phyloP scores from a whole-genome alignment of 2,888 invertebrate genomes.

The Stenchaetothrips biformis region DNA sequence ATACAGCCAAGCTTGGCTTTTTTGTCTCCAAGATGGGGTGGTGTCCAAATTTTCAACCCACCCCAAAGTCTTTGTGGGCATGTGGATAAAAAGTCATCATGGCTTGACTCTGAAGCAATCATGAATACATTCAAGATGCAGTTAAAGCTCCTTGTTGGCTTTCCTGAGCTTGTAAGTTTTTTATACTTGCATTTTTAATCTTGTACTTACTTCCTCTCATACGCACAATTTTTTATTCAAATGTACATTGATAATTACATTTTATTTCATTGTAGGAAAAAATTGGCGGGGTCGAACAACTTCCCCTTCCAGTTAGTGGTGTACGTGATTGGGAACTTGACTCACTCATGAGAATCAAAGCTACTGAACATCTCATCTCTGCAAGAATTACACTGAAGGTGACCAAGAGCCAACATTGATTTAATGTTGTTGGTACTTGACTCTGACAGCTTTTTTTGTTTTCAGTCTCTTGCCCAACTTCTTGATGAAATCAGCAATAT shows the following conservation, averaged over 20 bases:
- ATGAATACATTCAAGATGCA: slow-evolving; percentile 76
- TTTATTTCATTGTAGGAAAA: slow-evolving; percentile 26
- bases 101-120: slow-evolving; percentile 57
- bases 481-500: slow-evolving; percentile 88
- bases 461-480: slow-evolving; percentile 51
- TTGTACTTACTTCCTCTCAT: slow-evolving; percentile 40
- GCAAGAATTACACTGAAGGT: slow-evolving; percentile 64
- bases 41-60: slow-evolving; percentile 72
- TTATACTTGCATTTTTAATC: background rate
- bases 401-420: slow-evolving; percentile 13
- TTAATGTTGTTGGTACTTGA: slow-evolving; percentile 5
- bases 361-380: slow-evolving; percentile 66
- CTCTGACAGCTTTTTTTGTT: slow-evolving; percentile 28
- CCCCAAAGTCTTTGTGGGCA: slow-evolving; percentile 46
- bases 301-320: slow-evolving; percentile 26
- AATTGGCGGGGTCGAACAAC: slow-evolving; percentile 29
- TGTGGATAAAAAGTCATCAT: slow-evolving; percentile 42
- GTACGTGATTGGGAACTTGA: slow-evolving; percentile 63
- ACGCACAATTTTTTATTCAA: background rate
- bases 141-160: slow-evolving; percentile 67
- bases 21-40: slow-evolving; percentile 86
- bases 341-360: slow-evolving; percentile 60
- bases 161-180: slow-evolving; percentile 51
- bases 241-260: slow-evolving; percentile 20
- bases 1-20: slow-evolving; percentile 54